These are phyloP conservation scores for Ramazzottius varieornatus DNA, from an alignment of 2,888 invertebrate genomes.

Conservation along the genomic window DNA sequence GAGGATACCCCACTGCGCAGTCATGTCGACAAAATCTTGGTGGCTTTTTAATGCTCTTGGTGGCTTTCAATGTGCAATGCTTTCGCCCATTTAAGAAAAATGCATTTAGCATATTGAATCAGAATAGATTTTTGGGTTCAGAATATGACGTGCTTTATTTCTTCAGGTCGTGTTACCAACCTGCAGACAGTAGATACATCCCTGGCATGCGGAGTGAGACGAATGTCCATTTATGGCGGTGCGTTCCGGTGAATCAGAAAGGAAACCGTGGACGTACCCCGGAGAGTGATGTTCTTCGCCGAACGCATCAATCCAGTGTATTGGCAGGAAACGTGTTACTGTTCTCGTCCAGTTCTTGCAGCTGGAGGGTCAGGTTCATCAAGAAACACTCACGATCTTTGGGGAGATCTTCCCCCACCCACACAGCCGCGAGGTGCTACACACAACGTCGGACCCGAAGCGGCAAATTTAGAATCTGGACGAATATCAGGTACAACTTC, in stretches of 20 bases:
- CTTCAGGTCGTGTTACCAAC: not conserved
- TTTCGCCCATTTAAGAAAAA: too few relatives aligned
- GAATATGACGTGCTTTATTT: too few relatives aligned
- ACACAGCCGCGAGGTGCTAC: not conserved
- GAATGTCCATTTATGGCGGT: not conserved
- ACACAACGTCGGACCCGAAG: not conserved
- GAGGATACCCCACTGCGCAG: too few relatives aligned
- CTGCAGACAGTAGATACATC: not conserved
- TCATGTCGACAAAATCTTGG: too few relatives aligned
- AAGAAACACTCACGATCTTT: not conserved
- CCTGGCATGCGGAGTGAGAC: not conserved
- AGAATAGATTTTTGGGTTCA: too few relatives aligned
- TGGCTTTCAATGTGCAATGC: too few relatives aligned
- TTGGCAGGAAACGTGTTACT: not conserved
- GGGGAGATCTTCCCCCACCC: not conserved
- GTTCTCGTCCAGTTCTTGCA: not conserved
- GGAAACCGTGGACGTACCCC: not conserved
- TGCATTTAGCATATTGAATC: too few relatives aligned
- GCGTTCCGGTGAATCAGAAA: not conserved
- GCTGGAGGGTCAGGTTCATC: not conserved
- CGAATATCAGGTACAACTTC: not conserved
- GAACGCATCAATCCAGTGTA: not conserved
- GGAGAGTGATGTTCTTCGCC: not conserved
- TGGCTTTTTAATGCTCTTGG: too few relatives aligned
- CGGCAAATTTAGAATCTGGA: not conserved